A percentile compares a stretch with the other conserved stretches of the same genome.
Conservation (phyloP, 2,797 vertebrate genomes). For the Phalloptychus januarius region DNA sequence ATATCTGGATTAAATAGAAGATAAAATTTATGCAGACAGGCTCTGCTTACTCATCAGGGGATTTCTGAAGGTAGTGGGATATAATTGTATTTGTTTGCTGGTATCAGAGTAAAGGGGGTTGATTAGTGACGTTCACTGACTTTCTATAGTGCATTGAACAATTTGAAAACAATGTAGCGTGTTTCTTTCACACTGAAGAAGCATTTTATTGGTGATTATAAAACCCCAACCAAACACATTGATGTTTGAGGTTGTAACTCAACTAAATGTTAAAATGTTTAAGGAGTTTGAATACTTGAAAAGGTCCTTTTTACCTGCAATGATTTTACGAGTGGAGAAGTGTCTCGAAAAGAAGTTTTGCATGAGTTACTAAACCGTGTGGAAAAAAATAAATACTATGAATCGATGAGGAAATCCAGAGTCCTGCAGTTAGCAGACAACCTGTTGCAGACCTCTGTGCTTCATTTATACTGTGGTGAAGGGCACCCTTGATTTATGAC, state of each 20-base stretch:
- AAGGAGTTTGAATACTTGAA: background rate
- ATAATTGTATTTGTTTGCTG: background rate
- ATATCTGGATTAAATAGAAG: background rate
- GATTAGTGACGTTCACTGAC: background rate
- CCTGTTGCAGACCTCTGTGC: slow-evolving; percentile 45
- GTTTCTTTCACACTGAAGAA: background rate
- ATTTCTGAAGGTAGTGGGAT: background rate
- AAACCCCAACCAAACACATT: background rate
- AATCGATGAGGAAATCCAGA: slow-evolving; percentile 43
- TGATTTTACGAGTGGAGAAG: slow-evolving; percentile 25
- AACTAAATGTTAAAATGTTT: background rate
- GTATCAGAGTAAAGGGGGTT: background rate
- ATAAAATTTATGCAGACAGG: background rate
- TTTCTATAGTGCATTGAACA: background rate
- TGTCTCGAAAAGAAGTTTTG: slow-evolving; percentile 22
- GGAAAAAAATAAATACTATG: slow-evolving; percentile 20
- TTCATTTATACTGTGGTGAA: slow-evolving; percentile 59
- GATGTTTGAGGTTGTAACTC: background rate
- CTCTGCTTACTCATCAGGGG: background rate
- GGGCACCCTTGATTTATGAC: slow-evolving; percentile 70
- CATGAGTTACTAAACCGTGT: slow-evolving; percentile 23
- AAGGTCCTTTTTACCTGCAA: slow-evolving; percentile 22
- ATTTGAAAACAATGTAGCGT: background rate
- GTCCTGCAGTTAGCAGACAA: slow-evolving; percentile 46
- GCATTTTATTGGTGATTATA: background rate